Evolutionary conservation across 2,888 invertebrate species (phyloP).

Genomic region (Hirtodrosophila trivittata): DNA sequence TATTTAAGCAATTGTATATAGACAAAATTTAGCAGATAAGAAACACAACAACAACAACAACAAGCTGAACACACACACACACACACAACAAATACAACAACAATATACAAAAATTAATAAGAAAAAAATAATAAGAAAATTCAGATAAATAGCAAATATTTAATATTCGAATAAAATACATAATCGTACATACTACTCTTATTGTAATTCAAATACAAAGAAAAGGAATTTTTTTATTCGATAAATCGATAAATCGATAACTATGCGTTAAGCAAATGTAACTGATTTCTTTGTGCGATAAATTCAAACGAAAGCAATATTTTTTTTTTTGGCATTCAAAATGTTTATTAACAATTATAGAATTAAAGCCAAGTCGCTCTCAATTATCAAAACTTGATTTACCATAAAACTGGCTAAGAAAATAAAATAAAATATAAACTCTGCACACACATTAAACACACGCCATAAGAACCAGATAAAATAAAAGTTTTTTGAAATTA

Average conservation of each 20-base stretch:
- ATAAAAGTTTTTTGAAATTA: conserved; percentile 55
- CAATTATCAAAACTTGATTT: conserved; percentile 19
- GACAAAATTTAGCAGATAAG: no score
- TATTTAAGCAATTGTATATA: no score
- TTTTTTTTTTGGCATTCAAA: conserved; percentile 50
- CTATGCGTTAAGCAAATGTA: conserved; percentile 31
- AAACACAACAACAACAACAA: no score
- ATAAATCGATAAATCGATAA: conserved; percentile 11
- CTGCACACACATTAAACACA: conserved; percentile 17
- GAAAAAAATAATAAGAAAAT: no score
- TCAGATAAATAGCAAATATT: no score
- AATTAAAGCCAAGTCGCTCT: conserved; percentile 24
- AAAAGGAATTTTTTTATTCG: no score
- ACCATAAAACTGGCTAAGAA: conserved; percentile 21
- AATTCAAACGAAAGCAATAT: conserved; percentile 65
- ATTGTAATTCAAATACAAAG: no score
- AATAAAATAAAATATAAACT: conserved; percentile 6
- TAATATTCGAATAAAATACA: no score
- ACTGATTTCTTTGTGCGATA: conserved; percentile 49
- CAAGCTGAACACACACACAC: no score
- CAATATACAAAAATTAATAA: no score
- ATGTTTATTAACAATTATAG: conserved; percentile 11
- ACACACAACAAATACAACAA: no score
- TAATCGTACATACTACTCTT: no score
- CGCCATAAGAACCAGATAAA: conserved; percentile 21